Conservation (phyloP, 2,888 invertebrate genomes). For the Tachina fera region DNA sequence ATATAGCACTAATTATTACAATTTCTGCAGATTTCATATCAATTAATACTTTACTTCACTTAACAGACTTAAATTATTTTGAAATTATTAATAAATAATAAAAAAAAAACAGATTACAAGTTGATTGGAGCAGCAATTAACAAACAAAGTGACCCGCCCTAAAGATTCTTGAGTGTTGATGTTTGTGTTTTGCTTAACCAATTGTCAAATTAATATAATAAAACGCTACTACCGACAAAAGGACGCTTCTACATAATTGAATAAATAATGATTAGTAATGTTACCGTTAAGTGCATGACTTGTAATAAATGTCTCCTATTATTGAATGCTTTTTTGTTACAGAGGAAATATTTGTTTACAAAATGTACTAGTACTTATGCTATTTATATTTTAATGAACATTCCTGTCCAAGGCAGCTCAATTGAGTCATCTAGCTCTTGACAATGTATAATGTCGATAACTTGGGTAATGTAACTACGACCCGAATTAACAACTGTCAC, state of each 20-base stretch:
- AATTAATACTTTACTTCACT: constrained; percentile 12
- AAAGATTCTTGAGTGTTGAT: constrained; percentile 42
- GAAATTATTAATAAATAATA: constrained; percentile 21
- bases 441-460: no score
- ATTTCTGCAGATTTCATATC: constrained; percentile 63
- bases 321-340: no score
- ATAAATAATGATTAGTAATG: not conserved
- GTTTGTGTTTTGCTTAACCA: constrained; percentile 56
- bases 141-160: constrained; percentile 68
- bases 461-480: constrained; percentile 24
- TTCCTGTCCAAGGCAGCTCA: no score
- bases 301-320: no score
- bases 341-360: no score
- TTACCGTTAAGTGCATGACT: no score
- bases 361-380: no score
- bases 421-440: no score
- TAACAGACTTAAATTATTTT: not conserved
- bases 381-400: no score
- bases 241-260: constrained; percentile 23
- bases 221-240: constrained; percentile 11
- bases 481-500: not conserved
- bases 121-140: constrained; percentile 27
- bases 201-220: not conserved
- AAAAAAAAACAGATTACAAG: constrained; percentile 28
- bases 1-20: constrained; percentile 28